Percentiles rank a stretch among this genome's conserved stretches.
Evolutionary conservation across 2,797 vertebrate species (phyloP).

Genomic region (Ataeniobius toweri): DNA sequence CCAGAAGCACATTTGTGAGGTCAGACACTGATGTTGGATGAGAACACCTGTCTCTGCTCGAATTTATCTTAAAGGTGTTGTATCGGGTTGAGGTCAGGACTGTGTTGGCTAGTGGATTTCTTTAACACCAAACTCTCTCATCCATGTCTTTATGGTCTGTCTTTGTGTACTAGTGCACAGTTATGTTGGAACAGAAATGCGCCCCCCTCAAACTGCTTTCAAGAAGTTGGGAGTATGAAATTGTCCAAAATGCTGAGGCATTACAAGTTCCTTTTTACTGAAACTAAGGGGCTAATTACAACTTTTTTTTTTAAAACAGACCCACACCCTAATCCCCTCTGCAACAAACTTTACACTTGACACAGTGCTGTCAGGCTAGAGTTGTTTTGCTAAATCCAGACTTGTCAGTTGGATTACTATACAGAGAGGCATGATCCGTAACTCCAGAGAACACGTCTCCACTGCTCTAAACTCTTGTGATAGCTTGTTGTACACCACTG

Average conservation of each 20-base stretch:
- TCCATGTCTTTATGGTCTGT: not conserved
- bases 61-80: not conserved
- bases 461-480: not conserved
- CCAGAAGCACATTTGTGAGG: not conserved
- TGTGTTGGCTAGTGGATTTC: not conserved
- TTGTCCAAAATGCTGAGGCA: not conserved
- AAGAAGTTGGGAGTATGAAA: not conserved
- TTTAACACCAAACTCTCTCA: not conserved
- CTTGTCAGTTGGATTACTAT: not conserved
- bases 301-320: not conserved
- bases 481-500: not conserved
- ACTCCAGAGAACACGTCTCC: not conserved
- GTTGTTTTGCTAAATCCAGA: not conserved
- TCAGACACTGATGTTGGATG: not conserved
- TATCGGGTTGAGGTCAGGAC: not conserved
- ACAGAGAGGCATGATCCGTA: not conserved
- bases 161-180: not conserved
- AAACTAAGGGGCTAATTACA: not conserved
- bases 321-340: not conserved
- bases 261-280: not conserved
- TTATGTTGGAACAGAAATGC: not conserved
- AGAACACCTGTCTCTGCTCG: not conserved
- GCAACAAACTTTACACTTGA: not conserved
- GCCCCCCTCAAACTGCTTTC: not conserved
- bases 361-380: not conserved